Evolutionary conservation across 2,113 vertebrate genomes (phyloP), one percentile per base, ranked within the genome.

Genomic region (Dicerorhinus sumatrensis): DNA sequence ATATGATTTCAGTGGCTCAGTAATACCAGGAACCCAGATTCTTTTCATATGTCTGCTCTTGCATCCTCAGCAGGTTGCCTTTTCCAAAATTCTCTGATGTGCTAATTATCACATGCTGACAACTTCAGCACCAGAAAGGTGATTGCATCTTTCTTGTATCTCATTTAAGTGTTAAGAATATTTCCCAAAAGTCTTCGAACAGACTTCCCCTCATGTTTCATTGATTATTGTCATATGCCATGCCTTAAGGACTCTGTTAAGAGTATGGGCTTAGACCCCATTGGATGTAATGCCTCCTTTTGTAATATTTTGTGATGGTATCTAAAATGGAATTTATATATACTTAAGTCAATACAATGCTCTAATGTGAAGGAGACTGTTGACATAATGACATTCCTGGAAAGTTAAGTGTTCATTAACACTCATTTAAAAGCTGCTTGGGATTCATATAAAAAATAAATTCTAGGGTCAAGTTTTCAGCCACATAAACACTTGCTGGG

Each of bases 391-490:
- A 86, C 23, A 80, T 84, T 80, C 48, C 63, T 89, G 31, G 21
- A 62, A 82, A 75, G 33, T 58, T 77, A n/a, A 72, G 3, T 83
- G 21, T 72, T 89, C 39, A 48, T 60, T 70, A 77, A 76, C 20
- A 87, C 36, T 13, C 12, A 46, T 81, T 39, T 95, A 85, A 81
- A 92, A 76, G 5, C 33, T 39, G 6, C 3, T 84, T 70, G 27
- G 58, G 67, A 75, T 70, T 90, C 23, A 46, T 80, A 17, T 56
- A 23, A 87, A 36, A 92, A 88, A 83, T 92, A 89, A 80, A 90
- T 60, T 81, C n/a, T 70, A 90, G 51, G 72, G 31, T 82, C 65
- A 76, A 46, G 12, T 89, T 72, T 89, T 72, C 14, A 86, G 27
- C 60, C 39, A 86, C 27, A 36, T 51, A 14, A 89, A 94, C 42